Conservation (phyloP, 2,113 vertebrate species). For the Rhabdomys dilectus region DNA sequence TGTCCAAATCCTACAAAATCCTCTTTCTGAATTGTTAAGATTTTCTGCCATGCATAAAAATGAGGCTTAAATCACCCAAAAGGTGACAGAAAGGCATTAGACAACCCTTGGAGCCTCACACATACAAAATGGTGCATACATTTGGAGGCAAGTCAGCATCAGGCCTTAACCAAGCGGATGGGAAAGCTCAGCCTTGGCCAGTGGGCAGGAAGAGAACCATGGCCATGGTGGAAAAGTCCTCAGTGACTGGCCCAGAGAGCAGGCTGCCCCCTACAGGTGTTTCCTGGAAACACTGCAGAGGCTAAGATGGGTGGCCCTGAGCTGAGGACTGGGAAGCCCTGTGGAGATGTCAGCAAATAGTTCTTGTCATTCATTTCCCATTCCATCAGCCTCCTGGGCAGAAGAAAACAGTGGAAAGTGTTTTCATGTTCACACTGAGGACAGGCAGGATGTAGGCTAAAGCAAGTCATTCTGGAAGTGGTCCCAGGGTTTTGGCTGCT, state of each 20-base stretch:
- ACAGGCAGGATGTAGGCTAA: background rate
- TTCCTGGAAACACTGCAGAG: background rate
- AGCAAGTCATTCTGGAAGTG: background rate
- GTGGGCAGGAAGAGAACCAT: background rate
- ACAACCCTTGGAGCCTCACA: background rate
- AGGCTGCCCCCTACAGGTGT: background rate
- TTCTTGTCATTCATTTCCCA: background rate
- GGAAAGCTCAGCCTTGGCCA: background rate
- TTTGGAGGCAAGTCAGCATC: slow-evolving; percentile 11
- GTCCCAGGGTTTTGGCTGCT: background rate
- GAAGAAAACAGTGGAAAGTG: too few species aligned
- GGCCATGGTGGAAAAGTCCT: background rate
- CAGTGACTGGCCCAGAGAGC: background rate
- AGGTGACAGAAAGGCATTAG: slow-evolving; percentile 35
- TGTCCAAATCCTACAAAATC: slow-evolving; percentile 64
- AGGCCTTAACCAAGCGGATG: background rate
- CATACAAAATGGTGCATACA: background rate
- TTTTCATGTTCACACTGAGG: background rate
- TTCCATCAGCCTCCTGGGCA: background rate
- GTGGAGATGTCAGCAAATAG: fast-evolving
- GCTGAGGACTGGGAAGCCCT: fast-evolving
- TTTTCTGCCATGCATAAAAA: slow-evolving; percentile 55
- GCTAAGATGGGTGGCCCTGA: background rate
- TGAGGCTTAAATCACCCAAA: slow-evolving; percentile 64
- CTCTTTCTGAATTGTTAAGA: slow-evolving; percentile 58